These are phyloP conservation scores for Trichogramma pretiosum DNA, from an alignment of 1,140 invertebrate genomes.

Conservation along the genomic window DNA sequence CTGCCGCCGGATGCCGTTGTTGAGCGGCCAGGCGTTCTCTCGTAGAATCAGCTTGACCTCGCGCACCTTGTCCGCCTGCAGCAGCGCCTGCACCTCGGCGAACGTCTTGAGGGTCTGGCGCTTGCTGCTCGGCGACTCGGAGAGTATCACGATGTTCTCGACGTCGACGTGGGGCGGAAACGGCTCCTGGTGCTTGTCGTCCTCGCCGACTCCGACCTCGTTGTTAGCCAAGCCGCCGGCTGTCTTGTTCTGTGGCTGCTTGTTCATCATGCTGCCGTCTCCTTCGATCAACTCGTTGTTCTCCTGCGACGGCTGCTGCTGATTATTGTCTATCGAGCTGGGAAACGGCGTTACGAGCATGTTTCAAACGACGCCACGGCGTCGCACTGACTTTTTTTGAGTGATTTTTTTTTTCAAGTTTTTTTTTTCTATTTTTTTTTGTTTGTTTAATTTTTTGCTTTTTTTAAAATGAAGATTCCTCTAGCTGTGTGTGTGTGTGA, in stretches of 20 bases:
- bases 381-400: no score
- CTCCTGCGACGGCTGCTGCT: slow-evolving; percentile 59
- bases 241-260: no score
- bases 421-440: no score
- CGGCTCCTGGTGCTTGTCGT: not conserved
- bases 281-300: no score
- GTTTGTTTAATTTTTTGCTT: no score
- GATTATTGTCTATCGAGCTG: slow-evolving; percentile 35
- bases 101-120: slow-evolving; percentile 66
- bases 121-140: slow-evolving; percentile 58
- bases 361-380: slow-evolving; percentile 27
- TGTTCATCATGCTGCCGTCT: slow-evolving; percentile 51
- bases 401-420: no score
- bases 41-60: slow-evolving; percentile 69
- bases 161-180: slow-evolving; percentile 67
- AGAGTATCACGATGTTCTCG: slow-evolving; percentile 56
- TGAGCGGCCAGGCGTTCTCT: slow-evolving; percentile 74
- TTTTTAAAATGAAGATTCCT: no score
- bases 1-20: slow-evolving; percentile 66
- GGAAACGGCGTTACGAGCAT: slow-evolving; percentile 36
- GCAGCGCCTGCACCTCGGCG: slow-evolving; percentile 60
- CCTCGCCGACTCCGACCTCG: no score
- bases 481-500: no score
- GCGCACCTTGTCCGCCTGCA: slow-evolving; percentile 63
- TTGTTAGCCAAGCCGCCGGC: not conserved